Base-by-base conservation (phyloP, 2,113 vertebrate species). In the Lynx canadensis region DNA sequence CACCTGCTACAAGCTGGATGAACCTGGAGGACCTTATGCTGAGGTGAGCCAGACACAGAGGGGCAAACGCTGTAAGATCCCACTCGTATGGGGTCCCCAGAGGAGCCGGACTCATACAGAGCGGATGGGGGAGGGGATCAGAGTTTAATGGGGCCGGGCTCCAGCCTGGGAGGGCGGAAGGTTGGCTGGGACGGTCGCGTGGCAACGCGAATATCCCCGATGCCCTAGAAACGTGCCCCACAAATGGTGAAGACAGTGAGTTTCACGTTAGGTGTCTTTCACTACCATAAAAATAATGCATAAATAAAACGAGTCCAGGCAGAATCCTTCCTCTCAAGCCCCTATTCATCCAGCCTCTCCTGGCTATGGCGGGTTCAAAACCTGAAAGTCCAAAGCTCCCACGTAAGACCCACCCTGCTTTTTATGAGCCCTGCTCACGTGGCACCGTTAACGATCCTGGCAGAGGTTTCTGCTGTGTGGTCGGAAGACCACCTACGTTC, bases 191-290 rank as follows among this genome's bases (percentile, higher is more conserved):
- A 7, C 0, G 2, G 45, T 13, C 0, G 15, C 55, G 45, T 7
- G 27, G 1, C 21, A n/a, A 0, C 0, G 7, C 1, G 45, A 29
- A 21, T 1, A 45, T 10, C 3, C 38, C 16, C 5, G 1, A 13
- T 15, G 45, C 33, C 14, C 14, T 8, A 5, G 45, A 38, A 3
- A 25, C 1, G 71, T 2, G 8, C 16, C 1, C 73, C 2, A n/a
- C 4, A 41, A 18, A 13, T 0, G 33, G 33, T 33, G 1, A 9
- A 41, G 48, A 3, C 0, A 11, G 33, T 21, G 8, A 12, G 6
- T 23, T 76, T 27, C n/a, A 13, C 4, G 27, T 18, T 13, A 1
- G 5, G 38, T 27, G 12, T 57, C 31, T 36, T 84, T 68, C 8
- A 84, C 80, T 23, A 55, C 80, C 31, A 36, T 57, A 85, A 78